Base-by-base conservation (phyloP, 2,113 vertebrate genomes). In the Chrysochloris asiatica region DNA sequence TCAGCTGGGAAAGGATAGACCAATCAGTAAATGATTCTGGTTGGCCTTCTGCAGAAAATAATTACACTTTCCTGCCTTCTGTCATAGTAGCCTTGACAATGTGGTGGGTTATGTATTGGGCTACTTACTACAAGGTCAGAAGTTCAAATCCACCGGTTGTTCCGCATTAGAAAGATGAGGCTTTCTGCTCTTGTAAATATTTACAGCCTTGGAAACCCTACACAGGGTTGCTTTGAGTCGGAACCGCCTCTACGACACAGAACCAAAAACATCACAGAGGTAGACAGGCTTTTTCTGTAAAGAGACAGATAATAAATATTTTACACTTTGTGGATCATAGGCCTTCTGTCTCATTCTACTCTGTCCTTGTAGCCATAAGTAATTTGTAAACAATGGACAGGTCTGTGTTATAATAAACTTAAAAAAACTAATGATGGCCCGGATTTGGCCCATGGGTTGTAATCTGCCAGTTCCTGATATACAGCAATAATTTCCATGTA, bases 401-500 rank as follows among this genome's bases (percentile, higher is more conserved):
- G 65, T 8, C 47, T 67, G 8, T 76, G 14, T 30, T 85, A 50
- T 33, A 81, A 14, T 89, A 85, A 76, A 80, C 56, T 59, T 45
- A 71, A 43, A 11, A 52, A 85, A 67, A n/a, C 48, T 67, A 17
- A 3, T 45, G 5, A 8, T 89, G 33, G 61, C 6, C 54, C 50
- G 38, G 38, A 73, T 90, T 75, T 93, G 45, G 6, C 30, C 21
- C 43, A 47, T 48, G 11, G 14, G 12, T 24, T 81, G 2, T 85
- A 47, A 36, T 80, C 81, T 90, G 17, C 41, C 28, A 59, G 14
- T 80, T 21, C 16, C 43, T 80, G 33, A 69, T 76, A 36, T 9
- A 84, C 22, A 83, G 56, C 90, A 91, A 78, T 89, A 91, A 91
- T 38, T 89, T 65, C n/a, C 30, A 80, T 38, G n/a, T 71, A 43